Conservation (phyloP, 2,113 vertebrate genomes). For the Carassius carassius region DNA sequence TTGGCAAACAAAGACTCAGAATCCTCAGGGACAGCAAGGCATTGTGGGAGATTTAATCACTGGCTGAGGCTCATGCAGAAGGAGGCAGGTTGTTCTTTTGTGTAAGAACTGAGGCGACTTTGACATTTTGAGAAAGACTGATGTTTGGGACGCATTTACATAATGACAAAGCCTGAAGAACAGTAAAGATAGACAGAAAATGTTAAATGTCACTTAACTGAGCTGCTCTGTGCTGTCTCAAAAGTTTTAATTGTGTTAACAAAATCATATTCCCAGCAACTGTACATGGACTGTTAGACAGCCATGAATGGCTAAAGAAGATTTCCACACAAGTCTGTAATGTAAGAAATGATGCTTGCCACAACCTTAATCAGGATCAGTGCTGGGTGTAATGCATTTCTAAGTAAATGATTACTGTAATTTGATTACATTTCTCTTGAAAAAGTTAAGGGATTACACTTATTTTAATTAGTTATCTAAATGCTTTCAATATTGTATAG, state of each 20-base stretch:
- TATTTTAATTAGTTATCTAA: too few species aligned
- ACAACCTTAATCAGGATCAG: background rate
- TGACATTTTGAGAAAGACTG: conserved; percentile 64
- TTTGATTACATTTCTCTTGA: too few species aligned
- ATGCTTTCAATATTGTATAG: too few species aligned
- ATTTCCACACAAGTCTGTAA: background rate
- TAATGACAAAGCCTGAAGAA: conserved; percentile 62
- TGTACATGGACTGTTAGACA: background rate
- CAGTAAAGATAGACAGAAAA: conserved; percentile 54
- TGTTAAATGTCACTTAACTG: conserved; percentile 61
- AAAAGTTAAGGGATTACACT: too few species aligned
- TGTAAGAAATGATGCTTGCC: background rate
- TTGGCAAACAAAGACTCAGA: conserved; percentile 50
- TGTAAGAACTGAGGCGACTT: conserved; percentile 53
- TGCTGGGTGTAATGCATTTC: too few species aligned
- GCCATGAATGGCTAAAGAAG: background rate
- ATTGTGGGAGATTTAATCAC: conserved; percentile 63
- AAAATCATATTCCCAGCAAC: conserved; percentile 1
- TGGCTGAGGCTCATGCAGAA: conserved; percentile 49
- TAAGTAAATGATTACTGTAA: too few species aligned
- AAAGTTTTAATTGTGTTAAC: conserved; percentile 35
- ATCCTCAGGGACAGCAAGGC: conserved; percentile 52
- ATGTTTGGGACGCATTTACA: conserved; percentile 60
- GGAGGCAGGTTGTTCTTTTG: conserved; percentile 56
- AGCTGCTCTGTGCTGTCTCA: conserved; percentile 30